Evolutionary conservation across 2,888 invertebrate species (phyloP).

Genomic region (Hymenopus coronatus): DNA sequence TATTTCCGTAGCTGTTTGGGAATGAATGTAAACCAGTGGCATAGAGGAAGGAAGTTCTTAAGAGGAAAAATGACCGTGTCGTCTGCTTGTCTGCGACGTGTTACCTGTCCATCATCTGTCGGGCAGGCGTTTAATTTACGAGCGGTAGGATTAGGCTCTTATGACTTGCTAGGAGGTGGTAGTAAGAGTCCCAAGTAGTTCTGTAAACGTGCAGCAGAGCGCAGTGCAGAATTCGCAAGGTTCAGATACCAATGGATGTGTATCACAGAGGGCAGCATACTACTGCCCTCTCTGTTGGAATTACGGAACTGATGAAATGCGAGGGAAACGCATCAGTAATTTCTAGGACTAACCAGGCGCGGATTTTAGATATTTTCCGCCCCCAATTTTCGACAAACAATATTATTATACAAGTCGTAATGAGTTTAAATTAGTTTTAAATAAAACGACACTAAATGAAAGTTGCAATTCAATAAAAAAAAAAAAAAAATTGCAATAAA

Average conservation of each 20-base stretch:
- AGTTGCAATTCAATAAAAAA: no score
- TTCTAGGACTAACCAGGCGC: no score
- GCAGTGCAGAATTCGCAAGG: not conserved
- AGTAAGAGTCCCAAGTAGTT: not conserved
- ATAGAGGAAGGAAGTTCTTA: not conserved
- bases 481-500: no score
- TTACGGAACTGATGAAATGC: no score
- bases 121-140: conserved; percentile 32
- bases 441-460: no score
- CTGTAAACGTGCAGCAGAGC: not conserved
- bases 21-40: not conserved
- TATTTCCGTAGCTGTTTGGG: not conserved
- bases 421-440: no score
- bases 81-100: not conserved
- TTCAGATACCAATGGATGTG: not conserved
- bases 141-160: conserved; percentile 15
- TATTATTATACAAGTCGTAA: no score
- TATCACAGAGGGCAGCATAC: not conserved
- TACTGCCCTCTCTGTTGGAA: no score
- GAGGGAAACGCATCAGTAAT: no score
- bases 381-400: no score
- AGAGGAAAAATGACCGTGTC: not conserved
- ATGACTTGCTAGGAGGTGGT: conserved; percentile 17
- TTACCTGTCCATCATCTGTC: conserved; percentile 28
- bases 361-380: no score